Evolutionary conservation across 2,797 vertebrate genomes (phyloP), one percentile per base, ranked within the genome.

Genomic region (Mallotus villosus): DNA sequence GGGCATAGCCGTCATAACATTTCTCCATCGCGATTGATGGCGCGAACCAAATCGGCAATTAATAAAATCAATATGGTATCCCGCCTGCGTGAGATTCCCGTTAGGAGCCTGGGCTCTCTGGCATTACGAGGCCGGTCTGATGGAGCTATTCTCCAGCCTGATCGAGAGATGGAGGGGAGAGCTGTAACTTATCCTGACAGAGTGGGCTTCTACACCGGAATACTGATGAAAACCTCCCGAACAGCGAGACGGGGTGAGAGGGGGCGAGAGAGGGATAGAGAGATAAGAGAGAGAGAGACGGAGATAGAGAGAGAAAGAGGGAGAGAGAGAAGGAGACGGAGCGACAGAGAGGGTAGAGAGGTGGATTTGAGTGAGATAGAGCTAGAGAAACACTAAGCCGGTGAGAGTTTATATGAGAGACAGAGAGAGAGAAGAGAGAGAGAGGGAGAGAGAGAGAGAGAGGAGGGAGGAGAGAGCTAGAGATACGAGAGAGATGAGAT

Each of bases 11-110:
- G 4, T 22, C 46, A 29, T 53, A 3, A 17, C 22, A 67, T 29
- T 53, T 67, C 65, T 8, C 21, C 32, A 82, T 87, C 83, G 82
- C 73, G 75, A 77, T 68, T 83, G 82, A 88, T 81, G 83, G 77
- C 86, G 85, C 32, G 27, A 41, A 80, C 86, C 86, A 81, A 89
- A 89, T 86, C 6, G 6, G 72, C 75, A 82, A 88, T 90, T 81
- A 88, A 91, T 88, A 77, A 88, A 87, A 86, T 89, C 87, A 87
- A 88, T 89, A 89, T 84, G 74, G 61, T 70, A 79, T 84, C 77
- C 73, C 21, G 37, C 41, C 27, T 51, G 78, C 72, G 74, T 51
- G 83, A 66, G 8, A 3, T 3, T 27, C 57, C 24, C 6, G 22
- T 21, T 24, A n/a, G 57, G 34, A 21, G 24, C n/a, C 8, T 5